Evolutionary conservation across 2,797 vertebrate species (phyloP).

Genomic region (Tapirus indicus): DNA sequence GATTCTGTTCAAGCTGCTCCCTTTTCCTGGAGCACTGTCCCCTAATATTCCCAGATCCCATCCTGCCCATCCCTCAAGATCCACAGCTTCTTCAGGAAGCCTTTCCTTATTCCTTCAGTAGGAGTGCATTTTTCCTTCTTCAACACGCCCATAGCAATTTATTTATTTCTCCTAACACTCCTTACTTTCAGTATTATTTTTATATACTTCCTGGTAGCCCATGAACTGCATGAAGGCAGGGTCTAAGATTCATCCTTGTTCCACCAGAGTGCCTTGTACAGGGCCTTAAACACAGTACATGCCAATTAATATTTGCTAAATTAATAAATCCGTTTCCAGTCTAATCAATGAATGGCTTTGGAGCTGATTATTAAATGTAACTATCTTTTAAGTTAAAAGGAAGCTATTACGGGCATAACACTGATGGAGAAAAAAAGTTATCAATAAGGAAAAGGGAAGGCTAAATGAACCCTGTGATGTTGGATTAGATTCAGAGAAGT

Average conservation of each 20-base stretch:
- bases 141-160: fast-evolving
- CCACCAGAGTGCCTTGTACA: background rate
- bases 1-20: background rate
- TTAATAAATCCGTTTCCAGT: background rate
- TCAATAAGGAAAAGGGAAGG: background rate
- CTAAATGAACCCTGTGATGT: background rate
- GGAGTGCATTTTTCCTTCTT: background rate
- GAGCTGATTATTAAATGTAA: background rate
- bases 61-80: background rate
- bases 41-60: background rate
- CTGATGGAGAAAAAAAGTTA: background rate
- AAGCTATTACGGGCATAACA: background rate
- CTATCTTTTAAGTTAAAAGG: background rate
- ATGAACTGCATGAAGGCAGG: background rate
- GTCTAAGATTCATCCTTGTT: background rate
- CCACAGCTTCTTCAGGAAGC: background rate
- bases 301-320: background rate
- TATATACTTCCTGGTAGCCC: background rate
- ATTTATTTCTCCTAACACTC: background rate
- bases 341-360: background rate
- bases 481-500: background rate
- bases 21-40: background rate
- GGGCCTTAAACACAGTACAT: background rate
- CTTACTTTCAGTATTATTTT: background rate
- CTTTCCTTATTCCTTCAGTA: background rate